Conservation (phyloP, 30 jellyfish, hydroid and myxozoan genomes). For the Chironex yamaguchii region DNA sequence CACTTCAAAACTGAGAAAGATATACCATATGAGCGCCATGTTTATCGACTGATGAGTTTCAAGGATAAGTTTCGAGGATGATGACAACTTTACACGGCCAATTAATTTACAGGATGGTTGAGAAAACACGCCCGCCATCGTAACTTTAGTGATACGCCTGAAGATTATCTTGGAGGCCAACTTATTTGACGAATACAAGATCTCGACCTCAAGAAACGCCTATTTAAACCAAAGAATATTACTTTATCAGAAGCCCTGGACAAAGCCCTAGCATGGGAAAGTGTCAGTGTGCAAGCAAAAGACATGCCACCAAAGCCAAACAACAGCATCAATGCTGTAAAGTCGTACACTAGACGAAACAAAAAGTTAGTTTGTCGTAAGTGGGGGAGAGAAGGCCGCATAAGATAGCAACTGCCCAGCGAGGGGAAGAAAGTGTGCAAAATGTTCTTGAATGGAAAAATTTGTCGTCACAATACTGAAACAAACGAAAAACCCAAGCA, state of each 20-base stretch:
- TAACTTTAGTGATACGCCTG: not conserved
- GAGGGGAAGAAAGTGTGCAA: not conserved
- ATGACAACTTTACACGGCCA: not conserved
- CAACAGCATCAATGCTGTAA: not conserved
- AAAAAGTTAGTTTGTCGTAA: not conserved
- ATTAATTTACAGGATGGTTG: not conserved
- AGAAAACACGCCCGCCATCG: no score
- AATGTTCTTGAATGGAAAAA: not conserved
- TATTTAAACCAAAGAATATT: not conserved
- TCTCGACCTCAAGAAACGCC: not conserved
- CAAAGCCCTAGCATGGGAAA: not conserved
- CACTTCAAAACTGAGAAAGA: not conserved
- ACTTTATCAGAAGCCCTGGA: not conserved
- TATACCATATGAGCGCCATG: not conserved
- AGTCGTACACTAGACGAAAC: not conserved
- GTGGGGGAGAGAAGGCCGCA: not conserved
- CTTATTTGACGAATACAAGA: not conserved
- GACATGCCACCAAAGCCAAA: not conserved
- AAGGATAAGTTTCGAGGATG: no score
- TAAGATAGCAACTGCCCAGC: not conserved
- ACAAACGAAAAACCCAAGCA: not conserved
- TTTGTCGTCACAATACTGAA: not conserved
- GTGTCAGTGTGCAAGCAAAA: not conserved
- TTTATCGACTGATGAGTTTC: not conserved
- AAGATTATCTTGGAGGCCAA: not conserved